Base-by-base conservation (phyloP, 1,140 invertebrate genomes). In the Cryptotermes secundus region DNA sequence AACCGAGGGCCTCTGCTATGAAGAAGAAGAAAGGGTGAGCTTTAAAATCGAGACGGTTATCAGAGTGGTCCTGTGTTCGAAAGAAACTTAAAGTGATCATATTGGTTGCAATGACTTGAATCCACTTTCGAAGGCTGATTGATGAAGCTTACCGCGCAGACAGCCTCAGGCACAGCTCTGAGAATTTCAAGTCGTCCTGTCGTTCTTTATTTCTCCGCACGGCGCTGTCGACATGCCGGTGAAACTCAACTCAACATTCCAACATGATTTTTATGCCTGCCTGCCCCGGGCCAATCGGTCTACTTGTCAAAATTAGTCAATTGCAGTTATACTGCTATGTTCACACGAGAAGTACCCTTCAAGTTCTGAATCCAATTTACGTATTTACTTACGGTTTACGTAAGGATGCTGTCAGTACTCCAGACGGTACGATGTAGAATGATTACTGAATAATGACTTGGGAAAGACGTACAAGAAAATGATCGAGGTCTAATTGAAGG, bases 211-310 rank as follows among this genome's bases (percentile, higher is more conserved):
- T 72, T 31, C 59, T 26, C 59, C 59, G 14, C 59, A 31, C 26
- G 26, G 59, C 53, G 53, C 53, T 59, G 53, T 59, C 53, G 53
- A 22, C 53, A n/a, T 59, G 59, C n/a, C 59, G 59, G 59, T 72
- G 59, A 72, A 72, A 72, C 59, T 72, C 26, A 14, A 72, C 59
- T 26, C n/a, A n/a, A n/a, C 59, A 72, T 72, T 72, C 59, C 59
- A 31, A 72, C 59, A 72, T 72, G 59, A 72, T 31, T 72, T 72
- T 72, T 1, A 7, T 42, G 38, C 19, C n/a, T 31, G 26, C 14
- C n/a, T 10, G 59, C 59, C 59, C 59, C n/a, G 59, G 59, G 59
- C 59, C 59, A 72, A 72, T 72, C 59, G 59, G 59, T 72, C 59
- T 72, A 72, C 59, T 72, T 72, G 59, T 72, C 59, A 72, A 72